Percentiles rank a stretch among this genome's conserved stretches.
Evolutionary conservation across 2,797 vertebrate genomes (phyloP).

Genomic region (Cetoscarus ocellatus): DNA sequence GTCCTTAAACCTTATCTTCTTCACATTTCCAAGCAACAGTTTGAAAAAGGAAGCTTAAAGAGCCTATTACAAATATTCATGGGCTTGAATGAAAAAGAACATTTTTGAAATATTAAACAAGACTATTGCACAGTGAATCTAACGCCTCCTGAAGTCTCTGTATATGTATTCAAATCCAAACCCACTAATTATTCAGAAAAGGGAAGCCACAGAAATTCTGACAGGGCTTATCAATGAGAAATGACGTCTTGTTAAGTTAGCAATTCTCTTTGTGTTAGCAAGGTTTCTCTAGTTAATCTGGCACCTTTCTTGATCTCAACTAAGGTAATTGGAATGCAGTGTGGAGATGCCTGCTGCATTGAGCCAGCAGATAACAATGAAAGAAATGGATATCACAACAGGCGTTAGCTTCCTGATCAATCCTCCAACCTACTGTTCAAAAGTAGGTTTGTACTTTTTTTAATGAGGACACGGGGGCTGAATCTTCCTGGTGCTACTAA

Average conservation of each 20-base stretch:
- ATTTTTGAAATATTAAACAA: slow-evolving; percentile 81
- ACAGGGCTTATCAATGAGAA: slow-evolving; percentile 82
- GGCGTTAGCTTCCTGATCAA: slow-evolving; percentile 80
- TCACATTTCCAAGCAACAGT: slow-evolving; percentile 52
- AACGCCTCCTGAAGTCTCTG: slow-evolving; percentile 78
- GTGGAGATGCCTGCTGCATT: slow-evolving; percentile 72
- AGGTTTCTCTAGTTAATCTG: slow-evolving; percentile 84
- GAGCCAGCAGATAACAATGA: slow-evolving; percentile 83
- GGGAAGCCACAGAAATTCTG: slow-evolving; percentile 68
- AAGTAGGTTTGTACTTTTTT: slow-evolving; percentile 82
- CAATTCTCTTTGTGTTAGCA: slow-evolving; percentile 88
- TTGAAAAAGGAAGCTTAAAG: slow-evolving; percentile 67
- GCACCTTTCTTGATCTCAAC: slow-evolving; percentile 84
- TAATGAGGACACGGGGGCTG: slow-evolving; percentile 78
- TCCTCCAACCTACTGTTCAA: slow-evolving; percentile 79
- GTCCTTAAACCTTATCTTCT: slow-evolving; percentile 50
- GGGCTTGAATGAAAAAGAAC: slow-evolving; percentile 57
- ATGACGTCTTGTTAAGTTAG: slow-evolving; percentile 87
- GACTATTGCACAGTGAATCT: slow-evolving; percentile 69
- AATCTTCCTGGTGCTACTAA: slow-evolving; percentile 62
- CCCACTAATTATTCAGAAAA: slow-evolving; percentile 83
- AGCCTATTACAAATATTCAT: slow-evolving; percentile 76
- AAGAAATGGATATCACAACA: slow-evolving; percentile 82
- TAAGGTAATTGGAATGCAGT: slow-evolving; percentile 83
- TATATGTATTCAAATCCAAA: slow-evolving; percentile 80